Base-by-base conservation (phyloP, 2,888 invertebrate species). In the Spodoptera picta region DNA sequence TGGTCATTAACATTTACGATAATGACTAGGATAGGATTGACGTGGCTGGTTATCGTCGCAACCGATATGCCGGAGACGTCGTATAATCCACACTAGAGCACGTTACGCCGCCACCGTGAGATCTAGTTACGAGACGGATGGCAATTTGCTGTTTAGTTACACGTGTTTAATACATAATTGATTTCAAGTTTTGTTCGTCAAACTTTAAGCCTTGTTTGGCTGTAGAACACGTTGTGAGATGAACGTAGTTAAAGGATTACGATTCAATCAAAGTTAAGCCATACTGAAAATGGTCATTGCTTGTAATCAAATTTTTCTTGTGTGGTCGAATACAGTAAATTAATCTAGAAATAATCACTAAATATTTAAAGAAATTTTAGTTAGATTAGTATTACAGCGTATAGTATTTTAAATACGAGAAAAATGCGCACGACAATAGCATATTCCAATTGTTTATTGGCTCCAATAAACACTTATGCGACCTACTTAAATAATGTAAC, bases 1-100 rank as follows among this genome's bases (percentile, higher is more conserved):
- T 87, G 83, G 85, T 90, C 92, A 92, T 94, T 94, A 94, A 92
- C 92, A 90, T 94, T 94, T 93, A 94, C 92, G 93, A 92, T 92
- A 92, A 92, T 90, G 89, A 86, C 86, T 85, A 81, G 88, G 90
- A 90, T 87, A 86, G 90, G 91, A 91, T 93, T 92, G 92, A 93
- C 88, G 88, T 79, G 80, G 79, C 82, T 79, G 77, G 85, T 84
- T 90, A 91, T 90, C 87, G 83, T 82, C 85, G 81, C 79, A 80
- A 82, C 81, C 85, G 89, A 88, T 87, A 86, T 89, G 57, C 69
- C 66, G 70, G 82, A 87, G 88, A 87, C 86, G 90, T 83, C 79
- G 76, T 74, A 75, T 80, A 65, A 75, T 70, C 64, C 67, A 54
- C 62, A 53, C 59, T 86, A 84, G 89, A 87, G 84, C 83, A 69